Evolutionary conservation across 2,113 vertebrate species (phyloP).

Genomic region (Anguilla rostrata): DNA sequence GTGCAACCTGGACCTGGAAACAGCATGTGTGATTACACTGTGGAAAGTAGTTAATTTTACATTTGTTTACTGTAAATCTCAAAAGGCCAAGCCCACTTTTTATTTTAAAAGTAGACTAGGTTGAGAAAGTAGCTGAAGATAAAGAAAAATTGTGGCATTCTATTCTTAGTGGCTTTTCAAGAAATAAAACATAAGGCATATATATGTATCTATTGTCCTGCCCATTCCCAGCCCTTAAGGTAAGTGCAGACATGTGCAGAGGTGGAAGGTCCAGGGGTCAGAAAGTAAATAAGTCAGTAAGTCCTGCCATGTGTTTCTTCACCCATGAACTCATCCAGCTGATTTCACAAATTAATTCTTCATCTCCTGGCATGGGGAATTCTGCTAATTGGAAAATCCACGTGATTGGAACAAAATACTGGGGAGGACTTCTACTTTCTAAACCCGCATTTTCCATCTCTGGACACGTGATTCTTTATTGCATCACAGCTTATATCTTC

Average conservation of each 20-base stretch:
- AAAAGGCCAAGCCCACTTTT: neutral
- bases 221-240: neutral
- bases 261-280: too few species aligned
- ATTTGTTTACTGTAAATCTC: slow-evolving; percentile 11
- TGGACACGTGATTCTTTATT: neutral
- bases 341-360: too few species aligned
- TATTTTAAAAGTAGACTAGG: neutral
- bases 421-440: too few species aligned
- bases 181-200: neutral
- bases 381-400: too few species aligned
- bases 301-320: too few species aligned
- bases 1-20: slow-evolving; percentile 27
- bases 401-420: too few species aligned
- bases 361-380: too few species aligned
- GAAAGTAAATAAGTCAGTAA: too few species aligned
- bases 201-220: neutral
- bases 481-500: neutral
- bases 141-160: neutral
- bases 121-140: neutral
- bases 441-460: too few species aligned
- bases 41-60: slow-evolving; percentile 20
- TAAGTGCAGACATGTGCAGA: neutral
- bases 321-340: too few species aligned
- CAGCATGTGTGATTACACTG: slow-evolving; percentile 28
- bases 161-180: neutral